phyloP scores from a whole-genome alignment of 2,888 invertebrate genomes.

The Melangyna quadrimaculata region DNA sequence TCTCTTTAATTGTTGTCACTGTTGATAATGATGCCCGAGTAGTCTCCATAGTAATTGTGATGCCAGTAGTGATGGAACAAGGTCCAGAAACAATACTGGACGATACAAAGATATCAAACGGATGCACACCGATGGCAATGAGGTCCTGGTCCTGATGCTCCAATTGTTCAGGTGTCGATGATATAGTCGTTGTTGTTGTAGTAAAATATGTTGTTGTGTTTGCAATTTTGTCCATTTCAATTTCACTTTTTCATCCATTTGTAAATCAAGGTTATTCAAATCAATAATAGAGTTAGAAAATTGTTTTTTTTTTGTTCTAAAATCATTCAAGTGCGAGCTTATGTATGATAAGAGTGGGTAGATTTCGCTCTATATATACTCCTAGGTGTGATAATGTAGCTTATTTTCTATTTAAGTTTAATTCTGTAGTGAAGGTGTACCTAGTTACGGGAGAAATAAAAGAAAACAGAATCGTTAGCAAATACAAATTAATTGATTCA shows the following conservation, averaged over 20 bases:
- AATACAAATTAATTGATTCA: background rate
- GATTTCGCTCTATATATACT: background rate
- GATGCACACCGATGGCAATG: constrained; percentile 20
- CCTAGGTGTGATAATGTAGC: background rate
- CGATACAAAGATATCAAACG: constrained; percentile 29
- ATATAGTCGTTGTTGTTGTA: constrained; percentile 20
- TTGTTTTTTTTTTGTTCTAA: background rate
- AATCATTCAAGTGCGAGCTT: background rate
- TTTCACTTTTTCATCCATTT: constrained; percentile 58
- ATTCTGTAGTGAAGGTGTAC: background rate
- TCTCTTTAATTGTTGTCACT: constrained; percentile 28
- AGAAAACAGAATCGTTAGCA: background rate
- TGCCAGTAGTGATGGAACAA: background rate
- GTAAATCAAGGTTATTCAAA: constrained; percentile 1
- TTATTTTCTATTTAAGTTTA: background rate
- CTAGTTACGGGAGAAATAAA: background rate
- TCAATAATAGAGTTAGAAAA: background rate
- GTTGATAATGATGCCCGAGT: constrained; percentile 13
- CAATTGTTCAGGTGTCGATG: constrained; percentile 16
- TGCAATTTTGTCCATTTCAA: constrained; percentile 50
- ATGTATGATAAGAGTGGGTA: background rate
- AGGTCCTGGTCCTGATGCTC: background rate
- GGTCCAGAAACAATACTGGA: constrained; percentile 3
- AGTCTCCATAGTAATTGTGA: constrained; percentile 28
- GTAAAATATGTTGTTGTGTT: constrained; percentile 16